Evolutionary conservation across 2,888 invertebrate species (phyloP), one percentile per base, ranked within the genome.

Genomic region (Cheilosia variabilis): DNA sequence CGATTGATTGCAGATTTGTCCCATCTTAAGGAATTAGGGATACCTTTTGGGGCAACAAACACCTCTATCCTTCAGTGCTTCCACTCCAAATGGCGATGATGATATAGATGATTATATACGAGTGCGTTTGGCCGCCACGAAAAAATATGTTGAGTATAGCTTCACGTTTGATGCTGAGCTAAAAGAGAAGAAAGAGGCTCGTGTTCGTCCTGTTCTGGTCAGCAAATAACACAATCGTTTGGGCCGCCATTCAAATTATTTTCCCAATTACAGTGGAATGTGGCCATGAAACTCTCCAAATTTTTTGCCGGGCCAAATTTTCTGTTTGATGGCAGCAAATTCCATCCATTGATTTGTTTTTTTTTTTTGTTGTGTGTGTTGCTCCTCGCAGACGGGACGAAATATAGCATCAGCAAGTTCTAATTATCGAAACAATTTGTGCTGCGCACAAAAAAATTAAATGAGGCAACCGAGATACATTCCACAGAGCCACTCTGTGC

Each of bases 381-480:
- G 47, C 9, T 47, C n/a, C 15, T 24, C 75, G 15, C 24, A 52
- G 24, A 24, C 52, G 22, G 15, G 43, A 34, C 71, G 53, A 65
- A 81, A 53, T 76, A 71, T 80, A 41, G 65, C 75, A 62, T 62
- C 80, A 80, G 84, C 71, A 76, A 72, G 71, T 76, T 86, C 76
- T 86, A 86, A 86, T 86, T 86, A 86, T 86, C 76, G 86, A 80
- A 84, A 84, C 80, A 80, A 84, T 80, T 84, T 75, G 58, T 72
- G 34, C 52, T 31, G 34, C 57, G 60, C 15, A 24, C 10, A 58
- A 41, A 31, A 63, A 55, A 41, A 55, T 37, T 5, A 24, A 57
- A 65, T 41, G 24, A 50, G n/a, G n/a, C 10, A 52, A 76, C 43
- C 55, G 68, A 34, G 69, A 63, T 76, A 60, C 77, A 77, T 82